Percentiles rank a stretch among this genome's conserved stretches.
Evolutionary conservation across 2,797 vertebrate species (phyloP).

Genomic region (Oreochromis mossambicus): DNA sequence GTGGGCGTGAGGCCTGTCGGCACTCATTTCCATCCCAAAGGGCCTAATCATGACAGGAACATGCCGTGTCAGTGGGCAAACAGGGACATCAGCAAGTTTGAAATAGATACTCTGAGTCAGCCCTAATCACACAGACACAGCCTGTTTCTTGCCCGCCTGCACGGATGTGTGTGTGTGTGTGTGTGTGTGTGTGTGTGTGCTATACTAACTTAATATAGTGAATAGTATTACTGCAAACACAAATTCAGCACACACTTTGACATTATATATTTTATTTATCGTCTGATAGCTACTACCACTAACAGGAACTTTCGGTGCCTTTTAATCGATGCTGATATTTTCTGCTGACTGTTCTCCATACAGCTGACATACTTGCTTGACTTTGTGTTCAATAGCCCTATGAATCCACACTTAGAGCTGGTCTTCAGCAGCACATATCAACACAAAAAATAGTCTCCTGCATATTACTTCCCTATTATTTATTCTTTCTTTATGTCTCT

Average conservation of each 20-base stretch:
- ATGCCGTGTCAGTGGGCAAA: conserved; percentile 39
- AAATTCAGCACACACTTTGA: not conserved
- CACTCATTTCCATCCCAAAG: conserved; percentile 50
- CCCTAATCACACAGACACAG: not conserved
- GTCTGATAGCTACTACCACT: not conserved
- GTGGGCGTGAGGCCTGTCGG: conserved; percentile 44
- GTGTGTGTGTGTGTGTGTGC: not conserved
- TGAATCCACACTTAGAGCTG: not conserved
- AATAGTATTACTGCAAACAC: not conserved
- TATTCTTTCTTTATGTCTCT: not conserved
- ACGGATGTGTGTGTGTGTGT: not conserved
- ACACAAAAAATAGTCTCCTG: not conserved
- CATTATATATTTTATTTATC: not conserved
- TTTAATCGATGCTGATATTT: not conserved
- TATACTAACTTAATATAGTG: not conserved
- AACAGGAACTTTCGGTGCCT: not conserved
- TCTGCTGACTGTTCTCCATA: not conserved
- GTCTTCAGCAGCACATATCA: not conserved
- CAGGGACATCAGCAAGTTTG: conserved; percentile 53
- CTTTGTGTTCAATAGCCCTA: not conserved
- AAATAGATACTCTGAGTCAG: conserved; percentile 38
- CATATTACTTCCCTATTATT: not conserved
- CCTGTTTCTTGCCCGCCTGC: not conserved
- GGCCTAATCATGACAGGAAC: conserved; percentile 27
- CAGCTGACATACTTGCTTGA: not conserved